Evolutionary conservation across 2,113 vertebrate species (phyloP), one percentile per base, ranked within the genome.

Genomic region (Cyanistes caeruleus): DNA sequence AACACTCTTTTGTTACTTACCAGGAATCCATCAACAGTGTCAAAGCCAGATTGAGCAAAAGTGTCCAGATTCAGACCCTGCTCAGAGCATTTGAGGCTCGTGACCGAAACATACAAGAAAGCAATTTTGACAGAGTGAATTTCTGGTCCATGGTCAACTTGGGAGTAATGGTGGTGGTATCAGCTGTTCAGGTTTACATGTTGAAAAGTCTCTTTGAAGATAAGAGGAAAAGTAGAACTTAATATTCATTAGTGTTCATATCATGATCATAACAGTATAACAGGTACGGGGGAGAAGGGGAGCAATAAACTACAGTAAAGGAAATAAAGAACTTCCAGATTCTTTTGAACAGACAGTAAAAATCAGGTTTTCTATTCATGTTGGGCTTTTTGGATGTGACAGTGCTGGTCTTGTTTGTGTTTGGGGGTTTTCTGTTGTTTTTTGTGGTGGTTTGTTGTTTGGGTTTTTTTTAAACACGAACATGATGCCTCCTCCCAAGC

Each of bases 21-120:
- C 93, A 99, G 99, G 99, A 99, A 98, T 98, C 99, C 55, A 99
- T 99, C 97, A 99, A 99, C 98, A 99, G 98, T 22, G 99, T 99
- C 89, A 99, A 99, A 97, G 97, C 98, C 73, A 98, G 99, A 48
- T 96, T 99, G 95, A 98, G 99, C 68, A 99, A 99, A 98, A 99
- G 99, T 13, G 97, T 98, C 56, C 99, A 99, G 84, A 99, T 99
- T 96, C 99, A 99, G 97, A 99, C 98, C 9, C 75, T 99, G 84
- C 98, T 99, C 75, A 98, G 98, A 97, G 99, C 99, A 19, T 99
- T 99, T 70, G 99, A 99, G 97, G 99, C 99, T 83, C 99, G 99
- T 8, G 99, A 99, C 98, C 98, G 99, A 68, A 99, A 99, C 87
- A 97, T 99, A 81, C 99, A 99, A 97, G 99, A 99, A 97, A 99